A percentile compares a stretch with the other conserved stretches of the same genome.
Evolutionary conservation across 1,140 invertebrate genomes (phyloP).

Genomic region (Pentalonia nigronervosa): DNA sequence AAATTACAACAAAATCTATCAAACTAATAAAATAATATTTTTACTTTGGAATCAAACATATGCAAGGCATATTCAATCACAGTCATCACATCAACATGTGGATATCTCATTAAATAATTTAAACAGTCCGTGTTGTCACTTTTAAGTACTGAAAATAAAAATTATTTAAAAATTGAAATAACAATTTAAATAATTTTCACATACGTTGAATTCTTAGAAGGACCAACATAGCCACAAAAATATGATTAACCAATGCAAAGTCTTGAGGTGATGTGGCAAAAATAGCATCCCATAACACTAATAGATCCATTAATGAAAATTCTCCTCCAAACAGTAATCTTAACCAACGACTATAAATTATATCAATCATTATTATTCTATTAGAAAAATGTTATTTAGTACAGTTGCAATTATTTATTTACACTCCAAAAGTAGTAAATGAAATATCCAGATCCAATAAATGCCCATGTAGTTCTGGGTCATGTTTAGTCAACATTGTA

Average conservation of each 20-base stretch:
- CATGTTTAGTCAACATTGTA: conserved; percentile 72
- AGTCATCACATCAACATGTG: conserved; percentile 70
- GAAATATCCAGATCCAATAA: conserved; percentile 76
- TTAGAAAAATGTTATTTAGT: not conserved
- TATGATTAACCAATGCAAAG: conserved; percentile 72
- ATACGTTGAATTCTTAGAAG: conserved; percentile 74
- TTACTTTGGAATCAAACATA: conserved; percentile 68
- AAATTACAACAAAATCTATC: not conserved
- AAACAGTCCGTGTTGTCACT: conserved; percentile 73
- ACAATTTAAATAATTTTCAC: conserved; percentile 60
- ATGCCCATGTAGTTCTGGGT: conserved; percentile 73
- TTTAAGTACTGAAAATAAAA: conserved; percentile 67
- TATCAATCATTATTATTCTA: not conserved
- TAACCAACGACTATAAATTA: conserved; percentile 76
- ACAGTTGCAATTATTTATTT: conserved; percentile 63
- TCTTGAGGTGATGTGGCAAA: conserved; percentile 73
- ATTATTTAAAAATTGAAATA: not conserved
- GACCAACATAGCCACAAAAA: conserved; percentile 79
- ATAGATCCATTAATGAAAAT: conserved; percentile 76
- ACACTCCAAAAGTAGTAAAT: conserved; percentile 84
- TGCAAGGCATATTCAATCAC: conserved; percentile 73
- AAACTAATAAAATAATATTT: not conserved
- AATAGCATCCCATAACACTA: conserved; percentile 82
- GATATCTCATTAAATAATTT: conserved; percentile 74
- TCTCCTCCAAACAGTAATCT: conserved; percentile 82